A percentile compares a stretch with the other conserved stretches of the same genome.
These are phyloP conservation scores for Intellagama lesueurii DNA, from an alignment of 2,797 vertebrate species.

Conservation along the genomic window DNA sequence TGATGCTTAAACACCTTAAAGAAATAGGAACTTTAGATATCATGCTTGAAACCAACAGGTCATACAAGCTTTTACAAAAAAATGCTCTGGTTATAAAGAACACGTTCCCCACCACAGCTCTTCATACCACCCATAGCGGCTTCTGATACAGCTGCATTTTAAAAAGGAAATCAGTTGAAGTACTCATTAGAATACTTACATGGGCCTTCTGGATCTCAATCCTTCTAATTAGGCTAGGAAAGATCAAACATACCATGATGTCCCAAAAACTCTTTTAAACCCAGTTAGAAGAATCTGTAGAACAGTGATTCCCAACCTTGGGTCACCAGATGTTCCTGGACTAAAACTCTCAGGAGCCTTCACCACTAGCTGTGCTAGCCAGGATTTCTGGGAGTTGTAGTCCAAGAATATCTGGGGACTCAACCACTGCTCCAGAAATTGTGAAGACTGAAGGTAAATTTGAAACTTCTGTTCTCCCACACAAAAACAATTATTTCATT, in stretches of 20 bases:
- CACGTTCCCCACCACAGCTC: neutral
- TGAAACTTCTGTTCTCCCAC: constrained; percentile 14
- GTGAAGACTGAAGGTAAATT: neutral
- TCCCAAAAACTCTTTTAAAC: neutral
- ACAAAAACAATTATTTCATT: neutral
- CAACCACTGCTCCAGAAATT: neutral
- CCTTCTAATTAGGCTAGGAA: neutral
- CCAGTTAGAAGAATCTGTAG: neutral
- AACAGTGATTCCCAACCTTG: no score
- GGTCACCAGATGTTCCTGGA: no score
- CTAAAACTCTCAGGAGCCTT: no score
- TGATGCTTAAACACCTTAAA: constrained; percentile 14
- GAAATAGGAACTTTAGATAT: constrained; percentile 38
- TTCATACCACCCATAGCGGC: neutral
- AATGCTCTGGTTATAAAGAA: neutral
- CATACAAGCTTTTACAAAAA: neutral
- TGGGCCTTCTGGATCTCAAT: neutral
- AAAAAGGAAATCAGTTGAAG: neutral
- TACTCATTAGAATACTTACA: neutral
- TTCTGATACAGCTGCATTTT: neutral
- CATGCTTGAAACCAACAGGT: neutral
- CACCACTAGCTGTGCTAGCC: no score
- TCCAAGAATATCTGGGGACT: no score
- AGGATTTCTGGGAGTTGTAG: no score
- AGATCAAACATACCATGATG: neutral